Evolutionary conservation across 2,797 vertebrate species (phyloP).

Genomic region (Lithobates pipiens): DNA sequence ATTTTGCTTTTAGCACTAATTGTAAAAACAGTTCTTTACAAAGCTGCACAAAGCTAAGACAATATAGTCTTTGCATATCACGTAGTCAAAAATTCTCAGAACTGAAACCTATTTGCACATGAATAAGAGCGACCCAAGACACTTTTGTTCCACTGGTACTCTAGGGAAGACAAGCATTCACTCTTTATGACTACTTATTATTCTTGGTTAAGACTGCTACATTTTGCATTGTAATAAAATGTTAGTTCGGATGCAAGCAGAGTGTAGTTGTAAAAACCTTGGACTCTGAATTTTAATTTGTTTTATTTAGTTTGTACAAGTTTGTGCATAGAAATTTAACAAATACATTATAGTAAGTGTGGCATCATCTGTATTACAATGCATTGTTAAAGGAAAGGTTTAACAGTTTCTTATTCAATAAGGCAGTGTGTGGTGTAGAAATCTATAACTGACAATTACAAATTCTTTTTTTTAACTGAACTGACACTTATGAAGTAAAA

Average conservation of each 20-base stretch:
- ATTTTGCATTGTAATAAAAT: slow-evolving; percentile 1
- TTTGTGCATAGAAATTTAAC: neutral
- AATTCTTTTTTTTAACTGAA: too few relatives aligned
- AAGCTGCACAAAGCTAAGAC: slow-evolving; percentile 44
- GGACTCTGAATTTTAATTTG: neutral
- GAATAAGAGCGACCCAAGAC: slow-evolving; percentile 31
- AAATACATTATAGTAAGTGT: neutral
- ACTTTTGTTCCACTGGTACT: slow-evolving; percentile 22
- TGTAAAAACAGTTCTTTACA: slow-evolving; percentile 46
- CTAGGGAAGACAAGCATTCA: slow-evolving; percentile 23
- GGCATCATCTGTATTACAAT: neutral
- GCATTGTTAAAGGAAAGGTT: neutral
- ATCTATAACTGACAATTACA: neutral
- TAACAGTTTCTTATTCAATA: too few relatives aligned
- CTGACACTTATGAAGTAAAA: too few relatives aligned
- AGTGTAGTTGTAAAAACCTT: neutral
- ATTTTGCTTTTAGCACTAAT: slow-evolving; percentile 55
- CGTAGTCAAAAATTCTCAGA: slow-evolving; percentile 13
- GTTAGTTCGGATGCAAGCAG: slow-evolving; percentile 10
- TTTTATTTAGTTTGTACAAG: neutral
- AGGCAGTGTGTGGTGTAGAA: neutral
- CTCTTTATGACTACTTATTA: slow-evolving; percentile 33
- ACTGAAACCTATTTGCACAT: slow-evolving; percentile 41
- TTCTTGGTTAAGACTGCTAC: neutral
- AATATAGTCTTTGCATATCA: slow-evolving; percentile 34